Evolutionary conservation across 2,888 invertebrate species (phyloP).

Genomic region (Bellardia pandia): DNA sequence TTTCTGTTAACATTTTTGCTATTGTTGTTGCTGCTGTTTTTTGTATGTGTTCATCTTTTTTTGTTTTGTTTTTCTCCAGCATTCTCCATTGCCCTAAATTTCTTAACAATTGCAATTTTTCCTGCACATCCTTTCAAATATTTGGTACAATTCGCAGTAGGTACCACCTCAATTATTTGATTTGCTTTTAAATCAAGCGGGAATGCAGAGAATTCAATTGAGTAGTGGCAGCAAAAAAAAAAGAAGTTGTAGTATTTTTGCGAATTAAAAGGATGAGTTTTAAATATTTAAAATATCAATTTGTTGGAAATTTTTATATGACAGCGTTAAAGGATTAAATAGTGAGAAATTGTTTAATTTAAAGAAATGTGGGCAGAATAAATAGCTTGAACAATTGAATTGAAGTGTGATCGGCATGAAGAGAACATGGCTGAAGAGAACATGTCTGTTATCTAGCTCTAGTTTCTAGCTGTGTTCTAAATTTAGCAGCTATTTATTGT

Average conservation of each 20-base stretch:
- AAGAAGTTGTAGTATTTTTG: neutral
- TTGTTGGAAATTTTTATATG: neutral
- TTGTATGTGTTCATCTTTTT: neutral
- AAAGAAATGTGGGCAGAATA: neutral
- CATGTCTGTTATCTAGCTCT: too few species aligned
- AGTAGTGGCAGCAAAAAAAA: constrained; percentile 22
- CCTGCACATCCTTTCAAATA: constrained; percentile 51
- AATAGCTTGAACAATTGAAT: neutral
- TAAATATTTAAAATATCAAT: too few species aligned
- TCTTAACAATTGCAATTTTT: constrained; percentile 39
- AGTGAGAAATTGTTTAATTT: neutral
- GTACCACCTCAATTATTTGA: constrained; percentile 61
- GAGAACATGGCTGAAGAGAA: too few species aligned
- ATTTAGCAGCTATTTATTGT: too few species aligned
- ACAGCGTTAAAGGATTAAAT: neutral
- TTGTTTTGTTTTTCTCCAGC: neutral
- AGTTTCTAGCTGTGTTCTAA: too few species aligned
- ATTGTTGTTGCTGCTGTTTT: constrained; percentile 31
- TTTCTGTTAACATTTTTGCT: constrained; percentile 16
- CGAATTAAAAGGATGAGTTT: neutral
- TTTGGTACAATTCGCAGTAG: constrained; percentile 52
- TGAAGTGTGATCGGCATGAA: neutral
- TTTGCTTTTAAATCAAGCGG: constrained; percentile 52
- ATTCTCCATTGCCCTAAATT: constrained; percentile 54
- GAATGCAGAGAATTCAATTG: constrained; percentile 49